These are phyloP conservation scores for Bombyx mandarina DNA, from an alignment of 1,140 invertebrate species.

Conservation along the genomic window DNA sequence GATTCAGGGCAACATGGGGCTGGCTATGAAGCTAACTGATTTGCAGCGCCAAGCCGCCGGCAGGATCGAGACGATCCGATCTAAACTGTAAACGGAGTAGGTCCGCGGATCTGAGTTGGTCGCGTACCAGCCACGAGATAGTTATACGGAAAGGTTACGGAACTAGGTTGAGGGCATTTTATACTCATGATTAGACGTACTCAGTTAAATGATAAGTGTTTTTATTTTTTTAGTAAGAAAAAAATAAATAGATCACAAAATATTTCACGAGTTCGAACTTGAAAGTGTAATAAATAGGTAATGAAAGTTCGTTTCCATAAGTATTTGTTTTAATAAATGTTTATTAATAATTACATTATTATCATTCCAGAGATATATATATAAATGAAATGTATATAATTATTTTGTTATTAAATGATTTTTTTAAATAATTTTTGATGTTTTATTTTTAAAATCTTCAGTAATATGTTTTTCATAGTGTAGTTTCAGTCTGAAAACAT, in stretches of 20 bases:
- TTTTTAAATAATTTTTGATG: too few species aligned
- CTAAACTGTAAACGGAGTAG: slow-evolving; percentile 76
- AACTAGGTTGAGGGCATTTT: slow-evolving; percentile 7
- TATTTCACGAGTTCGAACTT: background rate
- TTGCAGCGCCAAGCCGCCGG: slow-evolving; percentile 81
- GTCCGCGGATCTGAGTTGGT: background rate
- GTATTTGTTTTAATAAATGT: slow-evolving; percentile 10
- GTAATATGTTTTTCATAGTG: too few species aligned
- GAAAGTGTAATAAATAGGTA: background rate
- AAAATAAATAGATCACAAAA: background rate
- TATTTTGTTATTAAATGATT: slow-evolving; percentile 32
- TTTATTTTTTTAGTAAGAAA: background rate
- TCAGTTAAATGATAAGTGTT: background rate
- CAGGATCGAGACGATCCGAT: slow-evolving; percentile 80
- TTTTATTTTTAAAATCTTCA: too few species aligned
- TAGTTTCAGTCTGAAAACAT: too few species aligned
- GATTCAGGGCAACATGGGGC: slow-evolving; percentile 95
- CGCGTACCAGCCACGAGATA: too few species aligned
- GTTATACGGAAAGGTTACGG: slow-evolving; percentile 9
- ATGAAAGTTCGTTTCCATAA: background rate
- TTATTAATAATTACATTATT: slow-evolving; percentile 17
- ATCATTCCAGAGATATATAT: slow-evolving; percentile 31
- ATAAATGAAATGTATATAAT: slow-evolving; percentile 15
- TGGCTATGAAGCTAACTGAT: slow-evolving; percentile 95
- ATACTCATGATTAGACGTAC: too few species aligned